Base-by-base conservation (phyloP, 2,797 vertebrate species). In the Protosalanx chinensis region DNA sequence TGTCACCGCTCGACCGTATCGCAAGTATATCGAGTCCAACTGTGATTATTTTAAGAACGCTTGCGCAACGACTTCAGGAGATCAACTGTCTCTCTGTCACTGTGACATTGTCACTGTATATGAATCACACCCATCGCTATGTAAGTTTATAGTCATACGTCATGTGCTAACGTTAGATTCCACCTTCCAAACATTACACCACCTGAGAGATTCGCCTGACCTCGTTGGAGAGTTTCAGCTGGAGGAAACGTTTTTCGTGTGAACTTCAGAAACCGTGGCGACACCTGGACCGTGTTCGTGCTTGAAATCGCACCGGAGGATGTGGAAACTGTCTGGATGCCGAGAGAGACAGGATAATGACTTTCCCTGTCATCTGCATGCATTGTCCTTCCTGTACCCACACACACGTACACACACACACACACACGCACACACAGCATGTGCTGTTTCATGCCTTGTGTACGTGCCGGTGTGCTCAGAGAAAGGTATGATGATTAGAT, bases 401-500 rank as follows among this genome's bases (percentile, higher is more conserved):
- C 18, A 10, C 33, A 41, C 35, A 37, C 18, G 18, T n/a, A 41
- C 37, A 10, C 18, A 13, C 64, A 35, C 30, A 6, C 8, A 29
- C 64, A 6, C 2, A 61, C 29, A 32, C 63, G 23, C 32, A 23
- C 13, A 13, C 41, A 46, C 10, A 8, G 41, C 41, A 46, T 46
- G 41, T 46, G 2, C 41, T 13, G 41, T 46, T 46, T 46, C 41
- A 64, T n/a, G 63, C 30, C 15, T 32, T 33, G 60, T 62, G 15
- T 62, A 16, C 23, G 15, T 18, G 20, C 3, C 29, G 3, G 60
- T 23, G 8, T 15, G 12, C 29, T 60, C 58, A 27, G 58, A 13
- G 10, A 30, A 60, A 60, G 29, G 58, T 68, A 64, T 66, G 65
- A 49, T 59, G 46, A 61, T 75, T 62, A 76, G 57, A 73, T 70